Evolutionary conservation across 30 jellyfish, hydroid and myxozoan species (phyloP).

Genomic region (Pseudorhiza aurosa): DNA sequence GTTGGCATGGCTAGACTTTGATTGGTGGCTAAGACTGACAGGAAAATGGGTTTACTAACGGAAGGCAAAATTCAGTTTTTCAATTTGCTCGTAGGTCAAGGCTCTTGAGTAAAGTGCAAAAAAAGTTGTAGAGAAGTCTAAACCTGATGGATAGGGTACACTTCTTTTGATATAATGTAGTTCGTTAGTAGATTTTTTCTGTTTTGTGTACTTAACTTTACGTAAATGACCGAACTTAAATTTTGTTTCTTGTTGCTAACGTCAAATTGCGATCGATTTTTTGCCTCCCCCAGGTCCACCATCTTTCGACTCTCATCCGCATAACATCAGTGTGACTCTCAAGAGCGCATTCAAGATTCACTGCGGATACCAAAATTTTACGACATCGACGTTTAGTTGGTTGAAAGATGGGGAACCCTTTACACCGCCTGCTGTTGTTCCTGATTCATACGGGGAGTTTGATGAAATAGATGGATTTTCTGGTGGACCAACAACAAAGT

Average conservation of each 20-base stretch:
- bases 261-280: not conserved
- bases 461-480: not conserved
- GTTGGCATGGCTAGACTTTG: too few species aligned
- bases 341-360: not conserved
- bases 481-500: not conserved
- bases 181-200: too few species aligned
- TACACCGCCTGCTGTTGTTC: not conserved
- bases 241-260: not conserved
- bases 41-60: too few species aligned
- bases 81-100: too few species aligned
- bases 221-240: too few species aligned
- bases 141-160: too few species aligned
- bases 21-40: too few species aligned
- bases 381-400: conserved; percentile 45
- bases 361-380: conserved; percentile 51
- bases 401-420: conserved; percentile 33
- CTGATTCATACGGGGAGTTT: not conserved
- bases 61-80: too few species aligned
- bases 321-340: not conserved
- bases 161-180: too few species aligned
- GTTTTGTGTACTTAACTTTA: too few species aligned
- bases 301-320: conserved; percentile 28
- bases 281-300: conserved; percentile 45
- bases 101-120: too few species aligned
- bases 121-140: too few species aligned